Conservation (phyloP, 2,113 vertebrate species). For the Laticauda colubrina region DNA sequence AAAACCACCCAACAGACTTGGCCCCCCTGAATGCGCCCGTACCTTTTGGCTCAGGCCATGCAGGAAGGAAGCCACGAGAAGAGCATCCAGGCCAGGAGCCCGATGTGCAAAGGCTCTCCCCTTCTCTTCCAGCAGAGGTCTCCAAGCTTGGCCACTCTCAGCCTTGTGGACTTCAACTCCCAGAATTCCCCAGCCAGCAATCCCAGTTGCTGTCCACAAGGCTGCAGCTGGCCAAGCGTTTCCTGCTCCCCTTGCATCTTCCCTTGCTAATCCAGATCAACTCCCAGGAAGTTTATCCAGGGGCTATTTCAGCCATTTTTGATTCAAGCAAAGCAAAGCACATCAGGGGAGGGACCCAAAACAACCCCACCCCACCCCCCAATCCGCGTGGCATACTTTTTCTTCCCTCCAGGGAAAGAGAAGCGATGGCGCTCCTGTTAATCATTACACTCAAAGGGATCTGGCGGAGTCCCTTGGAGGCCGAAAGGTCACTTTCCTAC, state of each 20-base stretch:
- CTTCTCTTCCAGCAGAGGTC: not conserved
- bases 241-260: not conserved
- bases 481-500: constrained; percentile 61
- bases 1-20: not conserved
- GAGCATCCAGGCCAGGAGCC: not conserved
- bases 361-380: not conserved
- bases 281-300: not conserved
- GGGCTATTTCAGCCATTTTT: not conserved
- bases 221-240: not conserved
- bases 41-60: not conserved
- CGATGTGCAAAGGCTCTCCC: not conserved
- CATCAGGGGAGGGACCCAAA: no score
- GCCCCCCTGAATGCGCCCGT: not conserved
- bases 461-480: constrained; percentile 7
- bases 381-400: not conserved
- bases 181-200: not conserved
- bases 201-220: not conserved
- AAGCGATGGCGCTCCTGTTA: constrained; percentile 37
- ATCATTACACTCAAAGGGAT: constrained; percentile 51
- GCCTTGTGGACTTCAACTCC: not conserved
- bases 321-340: not conserved
- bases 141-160: not conserved
- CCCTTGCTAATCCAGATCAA: not conserved
- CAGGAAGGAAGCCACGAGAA: not conserved
- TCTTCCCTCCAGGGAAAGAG: not conserved